A percentile compares a stretch with the other conserved stretches of the same genome.
Evolutionary conservation across 2,113 vertebrate species (phyloP).

Genomic region (Protomyctophum bolini): DNA sequence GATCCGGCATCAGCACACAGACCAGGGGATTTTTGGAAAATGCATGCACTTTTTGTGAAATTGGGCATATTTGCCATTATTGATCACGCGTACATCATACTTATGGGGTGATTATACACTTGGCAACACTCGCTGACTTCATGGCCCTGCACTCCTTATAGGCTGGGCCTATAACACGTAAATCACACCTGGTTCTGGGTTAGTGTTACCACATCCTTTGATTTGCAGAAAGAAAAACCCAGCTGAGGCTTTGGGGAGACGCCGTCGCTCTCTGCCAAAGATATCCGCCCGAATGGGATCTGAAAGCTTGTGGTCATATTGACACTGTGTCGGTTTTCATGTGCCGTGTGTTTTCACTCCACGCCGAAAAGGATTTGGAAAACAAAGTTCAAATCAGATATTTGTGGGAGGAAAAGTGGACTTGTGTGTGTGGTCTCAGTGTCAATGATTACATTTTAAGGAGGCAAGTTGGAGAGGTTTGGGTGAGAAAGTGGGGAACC

Average conservation of each 20-base stretch:
- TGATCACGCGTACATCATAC: no score
- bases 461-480: slow-evolving; percentile 1
- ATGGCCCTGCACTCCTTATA: slow-evolving; percentile 24
- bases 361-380: slow-evolving; percentile 19
- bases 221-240: slow-evolving; percentile 27
- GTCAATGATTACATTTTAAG: neutral
- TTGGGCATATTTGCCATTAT: no score
- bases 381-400: neutral
- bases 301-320: slow-evolving; percentile 21
- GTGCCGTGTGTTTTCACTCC: slow-evolving; percentile 14
- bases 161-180: slow-evolving; percentile 45
- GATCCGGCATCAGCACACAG: no score
- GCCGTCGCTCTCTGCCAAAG: slow-evolving; percentile 15
- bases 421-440: slow-evolving; percentile 32
- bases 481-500: slow-evolving; percentile 12
- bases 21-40: no score
- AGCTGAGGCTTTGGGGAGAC: neutral
- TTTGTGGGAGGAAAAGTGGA: neutral
- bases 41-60: no score
- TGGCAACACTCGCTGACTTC: neutral
- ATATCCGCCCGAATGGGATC: slow-evolving; percentile 23
- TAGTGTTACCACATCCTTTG: neutral
- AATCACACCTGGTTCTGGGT: slow-evolving; percentile 49
- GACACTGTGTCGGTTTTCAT: slow-evolving; percentile 45
- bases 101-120: no score